phyloP scores from a whole-genome alignment of 2,113 vertebrate genomes.

The Physeter macrocephalus region DNA sequence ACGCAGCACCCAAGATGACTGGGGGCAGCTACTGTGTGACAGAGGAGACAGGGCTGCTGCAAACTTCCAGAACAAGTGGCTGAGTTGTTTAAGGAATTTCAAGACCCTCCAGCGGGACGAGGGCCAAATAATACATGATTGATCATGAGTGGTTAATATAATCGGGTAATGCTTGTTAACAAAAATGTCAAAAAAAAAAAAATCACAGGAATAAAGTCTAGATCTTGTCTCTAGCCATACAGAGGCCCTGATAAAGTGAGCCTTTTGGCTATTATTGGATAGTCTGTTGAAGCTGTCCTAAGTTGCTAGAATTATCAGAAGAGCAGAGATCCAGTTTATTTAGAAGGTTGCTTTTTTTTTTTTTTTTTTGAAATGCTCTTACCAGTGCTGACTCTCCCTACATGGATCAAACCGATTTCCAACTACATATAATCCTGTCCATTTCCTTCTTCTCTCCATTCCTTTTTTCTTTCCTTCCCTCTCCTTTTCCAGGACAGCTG shows the following conservation, averaged over 20 bases:
- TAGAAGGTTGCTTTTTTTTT: not conserved
- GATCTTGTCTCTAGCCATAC: not conserved
- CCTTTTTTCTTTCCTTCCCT: not conserved
- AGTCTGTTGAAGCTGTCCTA: not conserved
- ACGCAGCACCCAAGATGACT: fast-evolving
- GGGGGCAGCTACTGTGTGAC: fast-evolving
- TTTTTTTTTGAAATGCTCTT: no score
- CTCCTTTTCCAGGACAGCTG: not conserved
- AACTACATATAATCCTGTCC: no score
- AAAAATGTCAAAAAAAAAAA: no score
- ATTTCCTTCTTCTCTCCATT: not conserved
- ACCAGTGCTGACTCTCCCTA: not conserved
- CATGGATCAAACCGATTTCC: not conserved
- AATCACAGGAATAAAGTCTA: not conserved
- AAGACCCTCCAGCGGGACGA: not conserved
- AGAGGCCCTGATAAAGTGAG: not conserved
- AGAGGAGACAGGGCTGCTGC: not conserved
- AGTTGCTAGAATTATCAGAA: not conserved
- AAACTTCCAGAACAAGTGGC: no score
- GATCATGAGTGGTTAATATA: not conserved
- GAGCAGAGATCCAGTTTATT: not conserved
- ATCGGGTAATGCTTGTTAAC: not conserved
- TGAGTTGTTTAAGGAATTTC: not conserved
- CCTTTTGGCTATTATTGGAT: not conserved
- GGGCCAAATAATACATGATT: no score